Evolutionary conservation across 2,797 vertebrate genomes (phyloP), one percentile per base, ranked within the genome.

Genomic region (Oreochromis mossambicus): DNA sequence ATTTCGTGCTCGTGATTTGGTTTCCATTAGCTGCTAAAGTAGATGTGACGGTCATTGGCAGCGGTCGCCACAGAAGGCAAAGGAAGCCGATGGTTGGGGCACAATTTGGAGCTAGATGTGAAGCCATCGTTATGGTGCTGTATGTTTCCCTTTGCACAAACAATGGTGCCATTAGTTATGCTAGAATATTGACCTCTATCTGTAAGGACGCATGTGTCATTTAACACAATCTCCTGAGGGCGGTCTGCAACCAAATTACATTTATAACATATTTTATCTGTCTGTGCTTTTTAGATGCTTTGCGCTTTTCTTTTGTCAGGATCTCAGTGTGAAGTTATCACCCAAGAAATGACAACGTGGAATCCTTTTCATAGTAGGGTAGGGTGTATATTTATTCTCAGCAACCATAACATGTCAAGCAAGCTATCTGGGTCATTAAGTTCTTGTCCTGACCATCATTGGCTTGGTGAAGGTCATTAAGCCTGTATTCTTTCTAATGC

Each of bases 31-130:
- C 77, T 2, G 26, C 78, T 76, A 52, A 83, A 89, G 84, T 88
- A 94, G 89, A 90, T 89, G 89, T 91, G 90, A 89, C 77, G 85
- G 88, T 92, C 81, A 83, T 41, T 63, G 13, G 87, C 78, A 26
- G 61, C 17, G 52, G 83, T 55, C 68, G 32, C 36, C 70, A 8
- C 63, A n/a, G 56, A 55, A 29, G 52, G 50, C 32, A 14, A n/a
- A 4, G n/a, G 24, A 21, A 41, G 76, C 17, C 7, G 7, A n/a
- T 48, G 70, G 46, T 50, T 75, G 11, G 70, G 46, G 70, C 70
- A 48, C 14, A 3, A 48, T 70, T 77, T 54, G 36, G 14, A 19
- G 76, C 80, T 48, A 3, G 54, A 9, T 70, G 84, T 66, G 77
- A 86, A 82, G 78, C 54, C 75, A 54, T 78, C 2, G 46, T 84